A percentile compares a stretch with the other conserved stretches of the same genome.
phyloP scores from a whole-genome alignment of 1,140 invertebrate species.

The Neuroterus valhalla region DNA sequence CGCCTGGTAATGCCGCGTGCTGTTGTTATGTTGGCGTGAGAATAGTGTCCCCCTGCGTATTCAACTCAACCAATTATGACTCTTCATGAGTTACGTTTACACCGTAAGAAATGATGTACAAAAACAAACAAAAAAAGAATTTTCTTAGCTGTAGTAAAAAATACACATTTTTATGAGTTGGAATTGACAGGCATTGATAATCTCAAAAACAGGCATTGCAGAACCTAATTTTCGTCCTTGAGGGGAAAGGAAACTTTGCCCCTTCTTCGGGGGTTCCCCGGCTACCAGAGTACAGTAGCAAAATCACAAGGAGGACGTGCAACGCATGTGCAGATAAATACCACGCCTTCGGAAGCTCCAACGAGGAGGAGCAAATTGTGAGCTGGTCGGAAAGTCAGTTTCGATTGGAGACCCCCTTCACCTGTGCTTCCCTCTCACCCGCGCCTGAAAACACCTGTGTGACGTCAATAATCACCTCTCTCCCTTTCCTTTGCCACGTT shows the following conservation, averaged over 20 bases:
- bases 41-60: no score
- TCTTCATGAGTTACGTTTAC: no score
- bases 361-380: conserved; percentile 66
- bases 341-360: conserved; percentile 64
- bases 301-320: conserved; percentile 16
- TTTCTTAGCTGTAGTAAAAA: no score
- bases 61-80: no score
- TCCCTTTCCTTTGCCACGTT: conserved; percentile 35
- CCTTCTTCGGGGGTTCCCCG: neutral
- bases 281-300: conserved; percentile 21
- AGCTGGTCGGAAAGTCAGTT: conserved; percentile 56
- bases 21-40: no score
- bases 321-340: conserved; percentile 63
- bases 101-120: no score
- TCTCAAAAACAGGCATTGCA: neutral
- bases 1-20: no score
- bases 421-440: conserved; percentile 53
- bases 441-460: conserved; percentile 66
- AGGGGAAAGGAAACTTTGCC: neutral
- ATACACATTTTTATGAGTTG: neutral
- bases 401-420: conserved; percentile 68
- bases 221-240: neutral
- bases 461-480: conserved; percentile 63
- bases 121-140: no score
- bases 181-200: neutral